Percentiles rank a stretch among this genome's conserved stretches.
These are phyloP conservation scores for Oppia nitens DNA, from an alignment of 1,140 invertebrate species.

Conservation along the genomic window DNA sequence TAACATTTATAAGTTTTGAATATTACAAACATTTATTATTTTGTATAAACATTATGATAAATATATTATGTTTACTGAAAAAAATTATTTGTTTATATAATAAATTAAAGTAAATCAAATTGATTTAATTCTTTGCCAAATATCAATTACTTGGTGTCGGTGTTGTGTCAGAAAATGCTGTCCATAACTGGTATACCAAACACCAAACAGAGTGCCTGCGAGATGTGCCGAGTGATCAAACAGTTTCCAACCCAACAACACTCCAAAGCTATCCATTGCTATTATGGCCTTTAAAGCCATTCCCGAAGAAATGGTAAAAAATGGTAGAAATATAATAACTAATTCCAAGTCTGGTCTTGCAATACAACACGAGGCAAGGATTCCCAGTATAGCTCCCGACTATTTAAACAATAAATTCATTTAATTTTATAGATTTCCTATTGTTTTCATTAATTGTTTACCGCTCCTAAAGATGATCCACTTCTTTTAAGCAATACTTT, in stretches of 20 bases:
- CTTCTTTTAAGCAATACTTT: slow-evolving; percentile 48
- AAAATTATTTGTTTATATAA: background rate
- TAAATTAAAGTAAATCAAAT: background rate
- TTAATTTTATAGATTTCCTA: slow-evolving; percentile 13
- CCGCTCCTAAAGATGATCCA: slow-evolving; percentile 70
- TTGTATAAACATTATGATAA: slow-evolving; percentile 6
- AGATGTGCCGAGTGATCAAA: slow-evolving; percentile 98
- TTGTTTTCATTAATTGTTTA: slow-evolving; percentile 36
- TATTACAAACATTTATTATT: no score
- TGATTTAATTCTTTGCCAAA: slow-evolving; percentile 11
- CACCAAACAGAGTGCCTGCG: slow-evolving; percentile 73
- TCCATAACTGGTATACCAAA: slow-evolving; percentile 31
- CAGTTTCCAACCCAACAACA: slow-evolving; percentile 70
- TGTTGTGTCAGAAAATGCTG: background rate
- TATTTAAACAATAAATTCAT: slow-evolving; percentile 31
- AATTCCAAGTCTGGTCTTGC: slow-evolving; percentile 66
- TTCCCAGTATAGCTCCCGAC: slow-evolving; percentile 83
- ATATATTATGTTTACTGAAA: background rate
- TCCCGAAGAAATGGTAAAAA: slow-evolving; percentile 66
- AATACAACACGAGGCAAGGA: slow-evolving; percentile 69
- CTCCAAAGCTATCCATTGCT: slow-evolving; percentile 56
- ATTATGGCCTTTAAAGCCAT: slow-evolving; percentile 66
- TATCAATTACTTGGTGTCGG: background rate
- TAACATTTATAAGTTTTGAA: no score
- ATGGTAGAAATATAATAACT: slow-evolving; percentile 75